Conservation (phyloP, 2,797 vertebrate genomes). For the Euphonia xanthogaster region DNA sequence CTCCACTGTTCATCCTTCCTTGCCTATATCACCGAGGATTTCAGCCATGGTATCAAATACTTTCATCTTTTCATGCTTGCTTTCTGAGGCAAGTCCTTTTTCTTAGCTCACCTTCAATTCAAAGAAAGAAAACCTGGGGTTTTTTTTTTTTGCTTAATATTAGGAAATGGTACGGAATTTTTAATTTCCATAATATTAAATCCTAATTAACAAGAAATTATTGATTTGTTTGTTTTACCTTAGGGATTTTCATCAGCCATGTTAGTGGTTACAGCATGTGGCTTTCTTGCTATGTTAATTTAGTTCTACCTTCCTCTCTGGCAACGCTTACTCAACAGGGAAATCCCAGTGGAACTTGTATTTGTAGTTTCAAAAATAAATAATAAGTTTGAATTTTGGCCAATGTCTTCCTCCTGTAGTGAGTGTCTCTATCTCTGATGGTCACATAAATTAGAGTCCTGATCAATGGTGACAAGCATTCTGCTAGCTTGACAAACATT, state of each 20-base stretch:
- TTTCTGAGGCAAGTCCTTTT: not conserved
- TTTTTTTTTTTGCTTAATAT: not conserved
- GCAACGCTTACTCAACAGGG: not conserved
- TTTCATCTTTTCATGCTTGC: not conserved
- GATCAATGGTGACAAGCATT: constrained; percentile 34
- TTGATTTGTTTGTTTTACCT: not conserved
- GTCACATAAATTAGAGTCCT: constrained; percentile 56
- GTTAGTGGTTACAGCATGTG: not conserved
- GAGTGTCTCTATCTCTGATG: constrained; percentile 30
- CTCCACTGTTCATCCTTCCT: not conserved
- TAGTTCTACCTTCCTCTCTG: not conserved
- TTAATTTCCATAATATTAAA: not conserved
- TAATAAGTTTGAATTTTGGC: constrained; percentile 40
- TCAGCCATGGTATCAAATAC: not conserved
- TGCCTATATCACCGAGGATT: not conserved
- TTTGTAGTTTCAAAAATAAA: constrained; percentile 52
- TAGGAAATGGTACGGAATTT: not conserved
- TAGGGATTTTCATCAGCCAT: not conserved
- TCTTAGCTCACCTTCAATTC: not conserved
- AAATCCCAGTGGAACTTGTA: constrained; percentile 14
- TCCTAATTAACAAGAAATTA: not conserved
- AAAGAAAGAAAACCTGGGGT: not conserved
- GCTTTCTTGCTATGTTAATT: not conserved
- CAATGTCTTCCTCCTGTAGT: constrained; percentile 14
- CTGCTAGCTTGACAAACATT: constrained; percentile 50